Percentiles rank a stretch among this genome's conserved stretches.
Conservation (phyloP, 1,140 invertebrate species). For the Leptinotarsa texana region DNA sequence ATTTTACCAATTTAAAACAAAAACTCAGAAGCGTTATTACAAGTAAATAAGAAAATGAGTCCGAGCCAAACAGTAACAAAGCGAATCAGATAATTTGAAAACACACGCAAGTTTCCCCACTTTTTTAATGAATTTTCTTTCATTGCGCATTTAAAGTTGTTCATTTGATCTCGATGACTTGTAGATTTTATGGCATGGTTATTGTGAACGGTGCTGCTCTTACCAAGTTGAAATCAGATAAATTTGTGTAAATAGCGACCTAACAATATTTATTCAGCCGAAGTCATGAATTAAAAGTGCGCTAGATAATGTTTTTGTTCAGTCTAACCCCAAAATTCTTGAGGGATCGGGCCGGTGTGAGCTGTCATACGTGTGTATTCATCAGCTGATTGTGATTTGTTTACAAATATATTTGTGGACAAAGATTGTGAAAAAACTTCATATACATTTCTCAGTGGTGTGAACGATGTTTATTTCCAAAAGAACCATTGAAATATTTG, state of each 20-base stretch:
- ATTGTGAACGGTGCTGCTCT: neutral
- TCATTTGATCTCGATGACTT: conserved; percentile 3
- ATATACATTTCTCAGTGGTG: conserved; percentile 4
- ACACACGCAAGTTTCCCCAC: conserved; percentile 7
- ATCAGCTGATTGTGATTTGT: conserved; percentile 27
- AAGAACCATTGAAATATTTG: conserved; percentile 3
- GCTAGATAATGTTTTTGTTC: conserved; percentile 7
- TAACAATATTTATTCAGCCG: neutral
- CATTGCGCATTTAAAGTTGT: conserved; percentile 16
- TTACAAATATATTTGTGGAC: conserved; percentile 11
- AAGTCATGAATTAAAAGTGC: neutral
- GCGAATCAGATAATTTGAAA: conserved; percentile 12
- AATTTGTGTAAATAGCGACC: neutral
- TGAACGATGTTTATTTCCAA: conserved; percentile 16
- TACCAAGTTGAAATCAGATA: neutral
- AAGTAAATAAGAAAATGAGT: neutral
- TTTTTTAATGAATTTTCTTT: conserved; percentile 19
- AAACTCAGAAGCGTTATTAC: too few species aligned
- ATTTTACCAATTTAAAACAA: too few species aligned
- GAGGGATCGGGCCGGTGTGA: conserved; percentile 16
- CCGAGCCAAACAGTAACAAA: conserved; percentile 15
- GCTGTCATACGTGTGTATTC: conserved; percentile 18
- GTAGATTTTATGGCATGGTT: conserved; percentile 6
- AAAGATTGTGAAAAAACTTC: neutral
- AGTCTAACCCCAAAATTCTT: conserved; percentile 25